Base-by-base conservation (phyloP, 1,140 invertebrate species). In the Drosophila orena region DNA sequence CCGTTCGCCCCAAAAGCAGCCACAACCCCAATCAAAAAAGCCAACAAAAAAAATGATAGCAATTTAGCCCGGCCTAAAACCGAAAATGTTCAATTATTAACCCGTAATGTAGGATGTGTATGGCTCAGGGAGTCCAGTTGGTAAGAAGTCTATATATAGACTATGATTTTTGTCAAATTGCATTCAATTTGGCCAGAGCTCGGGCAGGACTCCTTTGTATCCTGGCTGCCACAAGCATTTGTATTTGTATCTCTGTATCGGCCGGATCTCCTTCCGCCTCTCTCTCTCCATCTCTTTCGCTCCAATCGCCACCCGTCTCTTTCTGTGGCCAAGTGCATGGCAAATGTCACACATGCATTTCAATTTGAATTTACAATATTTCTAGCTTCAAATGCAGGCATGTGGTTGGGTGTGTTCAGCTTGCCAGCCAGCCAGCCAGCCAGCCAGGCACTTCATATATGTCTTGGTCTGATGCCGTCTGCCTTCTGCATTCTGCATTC, bases 31-130 rank as follows among this genome's bases (percentile, higher is more conserved):
- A 73, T 73, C 47, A 40, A 76, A 57, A 47, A 34, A 11, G 27
- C 37, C 57, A 54, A 73, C 49, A 66, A 55, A 75, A 79, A 77
- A 79, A 77, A 73, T 62, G 38, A 61, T 56, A 57, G 75, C 55
- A 78, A 65, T 83, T 83, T 53, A 58, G 56, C 47, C 43, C 62
- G 54, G 70, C 46, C 69, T 58, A 70, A 75, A 70, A 62, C 80
- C 53, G 54, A 71, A 83, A 79, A 79, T 84, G 60, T 84, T 84
- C 76, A 79, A 84, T 84, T 84, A 84, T 84, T 84, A 84, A 77
- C 81, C 61, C 55, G 54, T 66, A 78, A 84, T 74, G 61, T 54
- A 38, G 68, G 27, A 74, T 74, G 62, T 44, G 47, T 61, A 44
- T 43, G 44, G 15, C 40, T 17, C 12, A 11, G 12, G 50, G 34